Evolutionary conservation across 2,888 invertebrate species (phyloP).

Genomic region (Timema podura): DNA sequence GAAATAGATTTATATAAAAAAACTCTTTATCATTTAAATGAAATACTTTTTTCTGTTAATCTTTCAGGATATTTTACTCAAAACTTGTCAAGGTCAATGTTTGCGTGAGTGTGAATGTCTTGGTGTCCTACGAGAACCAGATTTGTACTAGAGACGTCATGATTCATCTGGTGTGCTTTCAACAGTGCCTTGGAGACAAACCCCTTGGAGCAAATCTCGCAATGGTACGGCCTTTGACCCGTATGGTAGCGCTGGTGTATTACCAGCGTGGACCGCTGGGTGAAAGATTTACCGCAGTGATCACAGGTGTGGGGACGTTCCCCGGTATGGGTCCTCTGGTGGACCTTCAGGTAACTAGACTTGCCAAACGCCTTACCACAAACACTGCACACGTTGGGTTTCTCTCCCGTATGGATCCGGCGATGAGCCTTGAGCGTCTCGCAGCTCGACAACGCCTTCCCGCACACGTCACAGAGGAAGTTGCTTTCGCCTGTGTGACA

Average conservation of each 20-base stretch:
- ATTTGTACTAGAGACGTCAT: too few relatives aligned
- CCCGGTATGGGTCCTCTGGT: slow-evolving; percentile 54
- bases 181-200: slow-evolving; percentile 25
- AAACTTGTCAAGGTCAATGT: too few relatives aligned
- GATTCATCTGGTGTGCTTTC: slow-evolving; percentile 23
- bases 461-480: slow-evolving; percentile 30
- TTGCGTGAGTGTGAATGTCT: too few relatives aligned
- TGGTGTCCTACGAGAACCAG: too few relatives aligned
- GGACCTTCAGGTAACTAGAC: slow-evolving; percentile 52
- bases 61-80: too few relatives aligned
- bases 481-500: slow-evolving; percentile 40
- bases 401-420: slow-evolving; percentile 49
- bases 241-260: slow-evolving; percentile 27
- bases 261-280: slow-evolving; percentile 26
- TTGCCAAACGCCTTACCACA: slow-evolving; percentile 57
- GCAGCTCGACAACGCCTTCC: slow-evolving; percentile 31
- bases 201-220: slow-evolving; percentile 19
- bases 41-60: too few relatives aligned
- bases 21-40: too few relatives aligned
- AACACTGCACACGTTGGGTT: slow-evolving; percentile 53
- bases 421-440: slow-evolving; percentile 32
- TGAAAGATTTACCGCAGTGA: slow-evolving; percentile 53
- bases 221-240: slow-evolving; percentile 25
- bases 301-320: slow-evolving; percentile 54
- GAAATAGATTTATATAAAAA: too few relatives aligned